Conservation (phyloP, 2,113 vertebrate genomes). For the Pedionomus torquatus region DNA sequence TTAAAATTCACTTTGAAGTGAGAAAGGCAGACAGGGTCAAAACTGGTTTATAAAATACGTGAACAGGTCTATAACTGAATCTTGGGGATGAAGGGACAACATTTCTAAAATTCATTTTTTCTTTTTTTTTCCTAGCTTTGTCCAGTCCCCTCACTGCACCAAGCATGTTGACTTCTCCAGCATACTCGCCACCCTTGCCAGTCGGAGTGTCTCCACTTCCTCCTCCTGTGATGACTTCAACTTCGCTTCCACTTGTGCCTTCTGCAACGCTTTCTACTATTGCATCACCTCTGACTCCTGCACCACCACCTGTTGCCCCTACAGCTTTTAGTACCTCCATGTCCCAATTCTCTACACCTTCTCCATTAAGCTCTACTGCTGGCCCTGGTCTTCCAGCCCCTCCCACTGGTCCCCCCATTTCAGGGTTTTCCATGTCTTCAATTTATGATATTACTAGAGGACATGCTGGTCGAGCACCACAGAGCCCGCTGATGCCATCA, state of each 20-base stretch:
- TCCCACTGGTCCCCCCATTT: constrained; percentile 78
- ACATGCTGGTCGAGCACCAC: constrained; percentile 91
- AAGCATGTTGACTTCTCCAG: constrained; percentile 24
- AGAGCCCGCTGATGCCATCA: constrained; percentile 92
- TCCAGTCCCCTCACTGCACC: constrained; percentile 64
- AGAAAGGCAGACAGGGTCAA: not conserved
- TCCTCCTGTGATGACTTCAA: constrained; percentile 46
- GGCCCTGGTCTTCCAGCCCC: constrained; percentile 68
- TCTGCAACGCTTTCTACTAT: not conserved
- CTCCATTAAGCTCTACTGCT: constrained; percentile 33
- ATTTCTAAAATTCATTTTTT: not conserved
- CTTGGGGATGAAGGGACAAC: not conserved
- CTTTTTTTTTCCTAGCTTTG: constrained; percentile 46
- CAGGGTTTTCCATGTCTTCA: constrained; percentile 82
- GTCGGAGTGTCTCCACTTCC: constrained; percentile 44
- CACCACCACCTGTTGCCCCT: not conserved
- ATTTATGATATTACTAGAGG: constrained; percentile 92
- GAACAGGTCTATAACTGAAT: not conserved
- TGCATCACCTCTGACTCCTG: not conserved
- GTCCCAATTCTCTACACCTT: constrained; percentile 13
- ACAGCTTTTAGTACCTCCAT: constrained; percentile 24
- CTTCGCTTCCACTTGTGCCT: constrained; percentile 65
- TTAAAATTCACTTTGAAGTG: not conserved
- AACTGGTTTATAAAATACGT: not conserved
- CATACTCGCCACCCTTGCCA: constrained; percentile 56